These are phyloP conservation scores for Trichonephila inaurata DNA, from an alignment of 1,140 invertebrate species.

Conservation along the genomic window DNA sequence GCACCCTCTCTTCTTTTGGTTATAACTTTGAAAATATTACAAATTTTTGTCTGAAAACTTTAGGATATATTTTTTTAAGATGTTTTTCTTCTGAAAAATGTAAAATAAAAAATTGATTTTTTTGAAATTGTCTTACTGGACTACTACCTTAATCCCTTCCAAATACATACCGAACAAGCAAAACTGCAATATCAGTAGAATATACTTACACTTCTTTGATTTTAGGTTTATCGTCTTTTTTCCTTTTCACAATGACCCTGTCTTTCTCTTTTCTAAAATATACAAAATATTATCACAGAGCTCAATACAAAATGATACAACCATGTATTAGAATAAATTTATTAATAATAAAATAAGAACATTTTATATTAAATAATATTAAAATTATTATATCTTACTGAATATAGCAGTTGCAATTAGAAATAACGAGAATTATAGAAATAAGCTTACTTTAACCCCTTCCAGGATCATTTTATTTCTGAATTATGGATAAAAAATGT, in stretches of 20 bases:
- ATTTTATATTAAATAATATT: background rate
- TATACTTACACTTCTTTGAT: constrained; percentile 87
- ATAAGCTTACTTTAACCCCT: background rate
- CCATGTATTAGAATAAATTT: background rate
- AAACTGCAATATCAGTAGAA: background rate
- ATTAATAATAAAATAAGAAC: background rate
- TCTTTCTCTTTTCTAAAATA: constrained; percentile 84
- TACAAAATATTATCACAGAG: background rate
- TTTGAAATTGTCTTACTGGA: too few species aligned
- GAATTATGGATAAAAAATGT: too few species aligned
- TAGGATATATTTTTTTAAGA: too few species aligned
- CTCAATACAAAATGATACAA: background rate
- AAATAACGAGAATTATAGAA: background rate
- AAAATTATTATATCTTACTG: background rate
- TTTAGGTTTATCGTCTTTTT: constrained; percentile 87
- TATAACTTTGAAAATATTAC: too few species aligned
- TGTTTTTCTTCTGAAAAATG: too few species aligned
- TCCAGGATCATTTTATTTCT: too few species aligned
- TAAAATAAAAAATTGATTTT: too few species aligned
- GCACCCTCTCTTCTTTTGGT: too few species aligned
- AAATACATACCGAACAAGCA: background rate
- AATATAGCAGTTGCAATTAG: too few species aligned
- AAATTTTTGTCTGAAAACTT: too few species aligned
- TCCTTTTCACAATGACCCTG: constrained; percentile 87
- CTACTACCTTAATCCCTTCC: background rate